Conservation (phyloP, 2,113 vertebrate genomes). For the Halcyon malimbica region DNA sequence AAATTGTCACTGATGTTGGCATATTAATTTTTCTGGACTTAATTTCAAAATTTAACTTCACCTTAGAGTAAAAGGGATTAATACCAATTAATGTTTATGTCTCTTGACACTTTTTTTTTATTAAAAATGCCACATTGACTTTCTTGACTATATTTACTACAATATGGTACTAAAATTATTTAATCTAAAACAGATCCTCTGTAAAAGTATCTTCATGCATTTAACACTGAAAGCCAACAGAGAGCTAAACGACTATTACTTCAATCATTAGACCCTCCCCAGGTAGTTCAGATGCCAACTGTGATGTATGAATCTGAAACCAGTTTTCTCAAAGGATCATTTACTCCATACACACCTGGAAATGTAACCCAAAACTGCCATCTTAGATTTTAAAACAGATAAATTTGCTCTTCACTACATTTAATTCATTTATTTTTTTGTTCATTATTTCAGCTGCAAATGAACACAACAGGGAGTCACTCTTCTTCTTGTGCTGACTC, state of each 20-base stretch:
- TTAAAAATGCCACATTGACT: background rate
- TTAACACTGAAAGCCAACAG: background rate
- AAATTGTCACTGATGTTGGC: background rate
- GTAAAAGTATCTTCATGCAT: background rate
- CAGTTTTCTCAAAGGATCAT: background rate
- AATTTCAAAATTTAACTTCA: background rate
- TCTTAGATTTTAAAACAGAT: background rate
- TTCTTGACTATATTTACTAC: background rate
- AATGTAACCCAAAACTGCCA: background rate
- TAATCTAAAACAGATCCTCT: background rate
- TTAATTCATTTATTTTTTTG: background rate
- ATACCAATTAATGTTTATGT: background rate
- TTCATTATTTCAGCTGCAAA: slow-evolving; percentile 6
- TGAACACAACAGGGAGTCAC: background rate
- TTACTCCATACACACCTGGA: background rate
- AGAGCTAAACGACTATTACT: background rate
- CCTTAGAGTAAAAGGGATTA: background rate
- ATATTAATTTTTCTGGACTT: background rate
- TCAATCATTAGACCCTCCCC: background rate
- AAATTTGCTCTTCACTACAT: background rate
- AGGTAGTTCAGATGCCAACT: background rate
- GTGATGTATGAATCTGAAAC: background rate
- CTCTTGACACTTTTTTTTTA: background rate
- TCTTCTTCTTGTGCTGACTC: background rate
- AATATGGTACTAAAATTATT: background rate